Conservation (phyloP, 2,888 invertebrate genomes). For the Thereva unica region DNA sequence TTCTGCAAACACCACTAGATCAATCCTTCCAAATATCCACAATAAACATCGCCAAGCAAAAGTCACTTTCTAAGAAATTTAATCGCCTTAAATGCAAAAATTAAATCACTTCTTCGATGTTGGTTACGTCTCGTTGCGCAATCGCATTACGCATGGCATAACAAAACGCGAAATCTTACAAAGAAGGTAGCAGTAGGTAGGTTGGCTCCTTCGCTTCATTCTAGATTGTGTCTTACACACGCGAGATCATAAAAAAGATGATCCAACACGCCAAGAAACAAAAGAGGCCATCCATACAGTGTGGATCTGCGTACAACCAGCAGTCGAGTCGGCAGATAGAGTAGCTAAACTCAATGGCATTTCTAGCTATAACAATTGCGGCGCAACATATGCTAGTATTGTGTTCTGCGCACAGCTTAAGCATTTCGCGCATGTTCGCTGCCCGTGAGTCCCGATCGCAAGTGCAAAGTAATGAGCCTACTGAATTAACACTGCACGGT, state of each 20-base stretch:
- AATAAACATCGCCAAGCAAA: too few relatives aligned
- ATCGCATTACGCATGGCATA: slow-evolving; percentile 9
- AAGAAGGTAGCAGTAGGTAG: background rate
- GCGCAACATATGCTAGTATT: background rate
- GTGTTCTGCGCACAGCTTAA: background rate
- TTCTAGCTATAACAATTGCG: background rate
- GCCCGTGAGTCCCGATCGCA: background rate
- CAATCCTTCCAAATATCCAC: too few relatives aligned
- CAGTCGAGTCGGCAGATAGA: background rate
- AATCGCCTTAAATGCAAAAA: slow-evolving; percentile 4
- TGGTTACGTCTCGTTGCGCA: slow-evolving; percentile 21
- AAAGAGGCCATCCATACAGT: background rate
- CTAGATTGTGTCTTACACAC: background rate
- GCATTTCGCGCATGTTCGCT: slow-evolving; percentile 14
- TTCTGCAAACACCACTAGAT: too few relatives aligned
- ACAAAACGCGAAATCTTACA: background rate
- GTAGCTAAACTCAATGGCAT: background rate
- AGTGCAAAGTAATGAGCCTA: slow-evolving; percentile 14
- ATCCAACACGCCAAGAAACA: slow-evolving; percentile 5
- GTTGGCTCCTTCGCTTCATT: too few relatives aligned
- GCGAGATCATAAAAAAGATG: background rate
- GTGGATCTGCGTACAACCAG: too few relatives aligned
- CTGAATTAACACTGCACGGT: slow-evolving; percentile 1
- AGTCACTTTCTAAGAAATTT: slow-evolving; percentile 16
- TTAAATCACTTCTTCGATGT: slow-evolving; percentile 1